These are phyloP conservation scores for Gadus chalcogrammus DNA, from an alignment of 2,113 vertebrate species.

Conservation along the genomic window DNA sequence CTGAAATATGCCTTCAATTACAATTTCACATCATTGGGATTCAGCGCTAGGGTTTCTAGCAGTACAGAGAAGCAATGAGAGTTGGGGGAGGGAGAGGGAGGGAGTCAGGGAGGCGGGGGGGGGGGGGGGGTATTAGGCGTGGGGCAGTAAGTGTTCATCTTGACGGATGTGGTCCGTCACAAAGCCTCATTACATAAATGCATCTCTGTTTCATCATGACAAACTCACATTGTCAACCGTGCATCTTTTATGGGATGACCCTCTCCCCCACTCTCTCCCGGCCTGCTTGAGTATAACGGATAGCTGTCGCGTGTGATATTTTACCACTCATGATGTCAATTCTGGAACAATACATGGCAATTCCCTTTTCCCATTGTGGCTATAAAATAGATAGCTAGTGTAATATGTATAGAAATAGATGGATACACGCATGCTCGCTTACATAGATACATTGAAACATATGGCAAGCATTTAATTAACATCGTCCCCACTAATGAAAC, in stretches of 20 bases:
- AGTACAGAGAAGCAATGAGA: constrained; percentile 23
- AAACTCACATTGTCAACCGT: constrained; percentile 21
- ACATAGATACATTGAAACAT: too few relatives aligned
- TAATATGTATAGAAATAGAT: too few relatives aligned
- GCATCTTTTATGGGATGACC: constrained; percentile 34
- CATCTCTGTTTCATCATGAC: constrained; percentile 34
- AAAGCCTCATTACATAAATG: constrained; percentile 50
- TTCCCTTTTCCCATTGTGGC: too few relatives aligned
- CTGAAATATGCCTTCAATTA: constrained; percentile 62
- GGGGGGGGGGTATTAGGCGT: neutral
- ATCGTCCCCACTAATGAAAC: too few relatives aligned
- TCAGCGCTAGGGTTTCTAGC: constrained; percentile 19
- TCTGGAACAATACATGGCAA: too few relatives aligned
- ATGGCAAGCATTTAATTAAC: too few relatives aligned
- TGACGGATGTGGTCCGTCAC: constrained; percentile 44
- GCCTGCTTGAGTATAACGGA: constrained; percentile 40
- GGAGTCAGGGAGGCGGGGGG: too few relatives aligned
- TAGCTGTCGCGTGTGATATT: constrained; percentile 33
- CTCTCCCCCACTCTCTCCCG: constrained; percentile 34
- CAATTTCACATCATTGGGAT: constrained; percentile 32
- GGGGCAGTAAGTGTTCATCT: constrained; percentile 25
- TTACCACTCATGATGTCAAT: too few relatives aligned
- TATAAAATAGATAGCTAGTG: too few relatives aligned
- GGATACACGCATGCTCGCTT: too few relatives aligned
- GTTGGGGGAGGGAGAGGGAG: too few relatives aligned